These are phyloP conservation scores for Bathynomus jamesi DNA, from an alignment of 1,140 invertebrate genomes.

Conservation along the genomic window DNA sequence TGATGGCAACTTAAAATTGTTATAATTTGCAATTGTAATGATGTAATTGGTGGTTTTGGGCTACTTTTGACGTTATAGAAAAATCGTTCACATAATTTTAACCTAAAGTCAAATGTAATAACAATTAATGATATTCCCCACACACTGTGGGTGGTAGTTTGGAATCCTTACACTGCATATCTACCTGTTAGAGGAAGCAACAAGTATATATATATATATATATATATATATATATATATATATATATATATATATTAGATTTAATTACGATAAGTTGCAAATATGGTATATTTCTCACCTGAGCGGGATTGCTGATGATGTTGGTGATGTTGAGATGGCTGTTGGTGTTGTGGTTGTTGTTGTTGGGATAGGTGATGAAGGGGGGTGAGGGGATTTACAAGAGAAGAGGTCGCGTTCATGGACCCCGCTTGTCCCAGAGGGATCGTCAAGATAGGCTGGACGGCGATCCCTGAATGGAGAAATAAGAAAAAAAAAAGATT, in stretches of 20 bases:
- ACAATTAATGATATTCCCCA: too few relatives aligned
- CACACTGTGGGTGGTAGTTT: too few relatives aligned
- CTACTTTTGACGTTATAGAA: too few relatives aligned
- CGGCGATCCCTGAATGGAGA: constrained; percentile 47
- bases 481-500: not conserved
- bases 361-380: constrained; percentile 36
- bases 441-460: constrained; percentile 88
- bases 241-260: not conserved
- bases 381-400: constrained; percentile 32
- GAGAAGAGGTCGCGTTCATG: constrained; percentile 37
- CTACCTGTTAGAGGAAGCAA: too few relatives aligned
- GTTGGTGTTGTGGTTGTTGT: constrained; percentile 38
- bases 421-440: constrained; percentile 62
- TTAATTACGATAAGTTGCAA: not conserved
- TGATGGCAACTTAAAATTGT: too few relatives aligned
- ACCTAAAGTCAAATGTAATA: too few relatives aligned
- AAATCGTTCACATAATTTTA: too few relatives aligned
- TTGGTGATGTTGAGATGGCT: constrained; percentile 27
- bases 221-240: not conserved
- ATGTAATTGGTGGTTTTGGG: too few relatives aligned
- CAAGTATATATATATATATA: not conserved
- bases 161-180: too few relatives aligned
- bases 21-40: too few relatives aligned
- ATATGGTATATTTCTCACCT: not conserved
- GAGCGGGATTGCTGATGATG: not conserved